Base-by-base conservation (phyloP, 2,888 invertebrate genomes). In the Salticus scenicus region DNA sequence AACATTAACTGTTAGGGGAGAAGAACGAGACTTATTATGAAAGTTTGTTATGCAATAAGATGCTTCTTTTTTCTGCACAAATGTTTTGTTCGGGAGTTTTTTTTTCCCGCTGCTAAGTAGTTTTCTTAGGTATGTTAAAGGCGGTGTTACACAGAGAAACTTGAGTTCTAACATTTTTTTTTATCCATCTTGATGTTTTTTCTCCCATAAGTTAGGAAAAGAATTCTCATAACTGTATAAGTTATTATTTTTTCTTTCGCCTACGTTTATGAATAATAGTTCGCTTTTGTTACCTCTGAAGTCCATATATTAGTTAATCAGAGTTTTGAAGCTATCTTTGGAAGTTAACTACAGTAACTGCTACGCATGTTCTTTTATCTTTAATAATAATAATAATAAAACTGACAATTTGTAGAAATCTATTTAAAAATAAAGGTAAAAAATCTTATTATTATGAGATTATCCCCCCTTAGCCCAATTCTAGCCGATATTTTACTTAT, bases 81-180 rank as follows among this genome's bases (percentile, higher is more conserved):
- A 33, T 77, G 67, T 57, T 57, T 51, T 71, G 37, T 20, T 27
- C 20, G 69, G 51, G 1, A 30, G 12, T 20, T 33, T 28, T 31
- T 41, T 64, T 71, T 80, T 73, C 47, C 73, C 73, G 41, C n/a
- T n/a, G n/a, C n/a, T n/a, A n/a, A 37, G 4, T 1, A 24, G 57
- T 57, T 57, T 57, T 57, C 57, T 57, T 5, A 1, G 57, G 5
- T 8, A 24, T 57, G 57, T 57, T 24, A 12, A 1, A 57, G 57
- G 57, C 57, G 57, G 57, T 24, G 57, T 57, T 57, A 57, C 57
- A 57, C 57, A 57, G 57, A 20, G 5, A 5, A 1, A 24, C 57
- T 24, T 7, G 2, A 14, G 7, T 10, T 14, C 47, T 47, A 12
- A 24, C 57, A 24, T 57, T 24, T 2, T 57, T 24, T 57, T 57